Evolutionary conservation across 2,888 invertebrate species (phyloP).

Genomic region (Polymixis lichenea): DNA sequence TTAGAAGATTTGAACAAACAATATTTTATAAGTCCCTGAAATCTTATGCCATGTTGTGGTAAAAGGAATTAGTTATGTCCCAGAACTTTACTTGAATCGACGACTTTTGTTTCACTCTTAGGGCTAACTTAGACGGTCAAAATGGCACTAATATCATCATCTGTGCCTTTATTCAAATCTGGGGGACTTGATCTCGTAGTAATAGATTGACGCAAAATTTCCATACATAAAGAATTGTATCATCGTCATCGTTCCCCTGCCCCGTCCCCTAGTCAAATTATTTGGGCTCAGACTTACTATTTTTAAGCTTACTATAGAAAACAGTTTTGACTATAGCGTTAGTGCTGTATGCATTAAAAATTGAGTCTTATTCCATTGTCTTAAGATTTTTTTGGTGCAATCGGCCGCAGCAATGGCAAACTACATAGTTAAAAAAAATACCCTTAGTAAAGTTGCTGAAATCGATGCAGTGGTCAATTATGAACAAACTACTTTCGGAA

Average conservation of each 20-base stretch:
- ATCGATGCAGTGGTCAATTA: too few relatives aligned
- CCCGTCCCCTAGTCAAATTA: background rate
- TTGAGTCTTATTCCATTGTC: too few relatives aligned
- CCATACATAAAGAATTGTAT: background rate
- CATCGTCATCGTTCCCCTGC: background rate
- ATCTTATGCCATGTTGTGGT: background rate
- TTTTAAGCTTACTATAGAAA: too few relatives aligned
- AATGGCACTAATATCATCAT: background rate
- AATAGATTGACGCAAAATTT: background rate
- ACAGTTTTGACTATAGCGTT: too few relatives aligned
- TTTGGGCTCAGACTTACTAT: background rate
- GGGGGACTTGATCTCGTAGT: background rate
- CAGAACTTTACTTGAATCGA: too few relatives aligned
- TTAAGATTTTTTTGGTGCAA: too few relatives aligned
- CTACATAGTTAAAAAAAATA: too few relatives aligned
- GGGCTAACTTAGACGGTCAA: background rate
- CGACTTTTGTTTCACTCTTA: background rate
- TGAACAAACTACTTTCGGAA: too few relatives aligned
- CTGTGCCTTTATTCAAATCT: background rate
- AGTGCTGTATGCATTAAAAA: too few relatives aligned
- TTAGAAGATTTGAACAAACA: conserved; percentile 53
- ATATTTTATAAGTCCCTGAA: conserved; percentile 48
- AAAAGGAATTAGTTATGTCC: conserved; percentile 9
- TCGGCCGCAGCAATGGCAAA: too few relatives aligned
- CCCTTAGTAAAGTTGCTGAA: too few relatives aligned